Base-by-base conservation (phyloP, 2,888 invertebrate genomes). In the Brachyopa scutellaris region DNA sequence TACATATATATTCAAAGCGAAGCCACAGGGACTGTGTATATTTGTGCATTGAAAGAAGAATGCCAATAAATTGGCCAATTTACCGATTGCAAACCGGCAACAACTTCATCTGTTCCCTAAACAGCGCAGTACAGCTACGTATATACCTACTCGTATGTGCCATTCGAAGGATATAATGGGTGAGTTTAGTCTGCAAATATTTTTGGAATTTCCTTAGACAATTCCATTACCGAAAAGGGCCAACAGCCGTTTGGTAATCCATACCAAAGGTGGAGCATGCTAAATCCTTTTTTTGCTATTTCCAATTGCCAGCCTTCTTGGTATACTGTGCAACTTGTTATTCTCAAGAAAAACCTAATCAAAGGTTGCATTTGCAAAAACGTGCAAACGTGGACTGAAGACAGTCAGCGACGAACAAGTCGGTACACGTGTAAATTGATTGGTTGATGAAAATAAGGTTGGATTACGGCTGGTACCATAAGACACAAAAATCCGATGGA, bases 31-130 rank as follows among this genome's bases (percentile, higher is more conserved):
- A 26, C 31, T 17, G 45, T 8, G 8, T 38, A 23, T 62, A 8
- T 23, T 1, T 77, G 38, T 47, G 49, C 19, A 51, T 36, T n/a
- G n/a, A n/a, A 47, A 36, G 31, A 62, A 67, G 66, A 80, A 80
- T 70, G 51, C 74, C 80, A 80, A 80, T 80, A 80, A 74, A 80
- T 80, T 74, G 74, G 69, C 69, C 80, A 80, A 74, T 80, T 80
- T 74, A 70, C 42, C 74, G 51, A 74, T 69, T 45, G 49, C 69
- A 45, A 73, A 17, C 21, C 26, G 15, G 31, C n/a, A n/a, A n/a
- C n/a, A n/a, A n/a, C n/a, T n/a, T n/a, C n/a, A n/a, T n/a, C n/a
- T n/a, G n/a, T n/a, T n/a, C n/a, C n/a, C n/a, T n/a, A n/a, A n/a
- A n/a, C n/a, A n/a, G n/a, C n/a, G n/a, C n/a, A n/a, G n/a, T n/a